phyloP scores from a whole-genome alignment of 1,140 invertebrate genomes.

The Thrips palmi region DNA sequence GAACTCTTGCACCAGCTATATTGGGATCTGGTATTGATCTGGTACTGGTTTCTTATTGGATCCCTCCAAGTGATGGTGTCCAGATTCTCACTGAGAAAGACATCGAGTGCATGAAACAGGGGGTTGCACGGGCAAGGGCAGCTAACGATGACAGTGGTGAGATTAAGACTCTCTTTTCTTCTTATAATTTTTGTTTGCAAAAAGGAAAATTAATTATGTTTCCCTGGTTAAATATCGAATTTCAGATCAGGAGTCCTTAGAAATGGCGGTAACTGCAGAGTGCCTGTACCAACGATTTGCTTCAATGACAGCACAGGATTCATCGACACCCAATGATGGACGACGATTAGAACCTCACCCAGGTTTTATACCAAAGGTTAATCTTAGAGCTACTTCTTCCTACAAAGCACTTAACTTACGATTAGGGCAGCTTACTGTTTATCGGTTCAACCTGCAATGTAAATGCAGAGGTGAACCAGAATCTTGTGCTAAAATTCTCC shows the following conservation, averaged over 20 bases:
- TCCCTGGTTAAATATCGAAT: too few relatives aligned
- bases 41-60: constrained; percentile 34
- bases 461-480: constrained; percentile 26
- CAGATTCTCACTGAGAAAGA: constrained; percentile 27
- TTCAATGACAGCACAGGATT: background rate
- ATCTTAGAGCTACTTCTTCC: constrained; percentile 24
- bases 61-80: constrained; percentile 24
- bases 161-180: constrained; percentile 15
- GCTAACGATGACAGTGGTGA: constrained; percentile 16
- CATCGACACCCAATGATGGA: background rate
- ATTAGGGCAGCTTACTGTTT: constrained; percentile 36
- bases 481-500: constrained; percentile 27
- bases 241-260: constrained; percentile 10
- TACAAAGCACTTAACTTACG: too few relatives aligned
- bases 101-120: constrained; percentile 26
- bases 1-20: constrained; percentile 20
- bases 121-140: constrained; percentile 18
- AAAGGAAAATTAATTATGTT: too few relatives aligned
- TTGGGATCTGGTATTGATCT: constrained; percentile 26
- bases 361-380: constrained; percentile 24
- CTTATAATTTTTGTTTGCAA: constrained; percentile 19
- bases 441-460: constrained; percentile 30
- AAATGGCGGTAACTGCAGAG: constrained; percentile 16
- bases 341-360: constrained; percentile 20
- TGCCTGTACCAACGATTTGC: constrained; percentile 26